Percentiles rank a stretch among this genome's conserved stretches.
These are phyloP conservation scores for Palythoa heliodiscus DNA, from an alignment of 92 coral and sea anemone genomes.

Conservation along the genomic window DNA sequence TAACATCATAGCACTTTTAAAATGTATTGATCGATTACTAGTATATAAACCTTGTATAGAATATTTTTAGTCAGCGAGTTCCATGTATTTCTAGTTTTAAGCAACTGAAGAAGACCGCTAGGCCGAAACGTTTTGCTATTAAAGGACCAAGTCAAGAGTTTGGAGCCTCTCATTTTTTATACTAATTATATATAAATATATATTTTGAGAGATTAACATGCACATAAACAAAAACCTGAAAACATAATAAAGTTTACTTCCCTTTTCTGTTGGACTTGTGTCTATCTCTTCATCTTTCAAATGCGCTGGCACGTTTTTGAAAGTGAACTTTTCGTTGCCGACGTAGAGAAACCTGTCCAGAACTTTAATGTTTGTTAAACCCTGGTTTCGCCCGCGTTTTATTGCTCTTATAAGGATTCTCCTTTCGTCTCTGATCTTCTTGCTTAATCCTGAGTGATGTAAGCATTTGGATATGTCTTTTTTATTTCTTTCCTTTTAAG, in stretches of 20 bases:
- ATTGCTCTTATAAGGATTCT: not conserved
- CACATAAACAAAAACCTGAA: not conserved
- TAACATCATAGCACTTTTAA: no score
- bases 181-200: no score
- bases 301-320: constrained; percentile 8
- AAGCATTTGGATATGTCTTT: not conserved
- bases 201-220: constrained; percentile 2
- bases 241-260: not conserved
- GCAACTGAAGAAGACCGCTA: no score
- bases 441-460: not conserved
- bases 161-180: no score
- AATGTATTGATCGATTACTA: no score
- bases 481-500: constrained; percentile 5
- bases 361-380: constrained; percentile 17
- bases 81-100: no score
- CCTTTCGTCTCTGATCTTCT: constrained; percentile 7
- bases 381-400: constrained; percentile 22
- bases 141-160: no score
- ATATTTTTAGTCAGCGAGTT: no score
- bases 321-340: constrained; percentile 19
- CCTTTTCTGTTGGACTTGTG: constrained; percentile 12
- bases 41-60: no score
- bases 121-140: no score
- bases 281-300: constrained; percentile 26
- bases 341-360: constrained; percentile 24